Evolutionary conservation across 2,888 invertebrate species (phyloP).

Genomic region (Apamea epomidion): DNA sequence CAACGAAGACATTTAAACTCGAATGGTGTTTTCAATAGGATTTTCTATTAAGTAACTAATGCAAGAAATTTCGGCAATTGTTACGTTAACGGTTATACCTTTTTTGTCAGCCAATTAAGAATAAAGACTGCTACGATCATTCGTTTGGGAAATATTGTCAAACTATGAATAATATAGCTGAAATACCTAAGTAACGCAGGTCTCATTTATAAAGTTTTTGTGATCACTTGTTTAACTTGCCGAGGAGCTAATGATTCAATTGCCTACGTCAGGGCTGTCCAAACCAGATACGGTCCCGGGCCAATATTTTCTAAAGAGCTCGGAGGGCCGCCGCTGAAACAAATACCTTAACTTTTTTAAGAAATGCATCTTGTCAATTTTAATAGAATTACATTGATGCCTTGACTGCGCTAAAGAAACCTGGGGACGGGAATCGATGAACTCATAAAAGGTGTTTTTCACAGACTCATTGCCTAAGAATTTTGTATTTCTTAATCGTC

Average conservation of each 20-base stretch:
- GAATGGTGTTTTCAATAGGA: not conserved
- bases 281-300: not conserved
- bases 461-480: not conserved
- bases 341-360: not conserved
- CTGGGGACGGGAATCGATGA: not conserved
- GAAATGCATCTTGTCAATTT: no score
- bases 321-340: not conserved
- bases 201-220: constrained; percentile 26
- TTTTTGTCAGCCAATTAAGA: not conserved
- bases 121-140: not conserved
- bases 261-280: not conserved
- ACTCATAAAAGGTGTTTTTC: not conserved
- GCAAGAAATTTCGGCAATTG: not conserved
- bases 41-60: not conserved
- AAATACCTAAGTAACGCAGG: not conserved
- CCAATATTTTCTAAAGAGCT: not conserved
- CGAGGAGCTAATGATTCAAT: constrained; percentile 23
- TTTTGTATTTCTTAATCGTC: not conserved
- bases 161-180: constrained; percentile 1
- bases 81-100: not conserved
- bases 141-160: not conserved
- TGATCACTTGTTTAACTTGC: constrained; percentile 5
- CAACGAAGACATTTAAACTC: constrained; percentile 29
- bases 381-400: not conserved
- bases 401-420: not conserved